Conservation (phyloP, 2,113 vertebrate species). For the Ursus arctos region DNA sequence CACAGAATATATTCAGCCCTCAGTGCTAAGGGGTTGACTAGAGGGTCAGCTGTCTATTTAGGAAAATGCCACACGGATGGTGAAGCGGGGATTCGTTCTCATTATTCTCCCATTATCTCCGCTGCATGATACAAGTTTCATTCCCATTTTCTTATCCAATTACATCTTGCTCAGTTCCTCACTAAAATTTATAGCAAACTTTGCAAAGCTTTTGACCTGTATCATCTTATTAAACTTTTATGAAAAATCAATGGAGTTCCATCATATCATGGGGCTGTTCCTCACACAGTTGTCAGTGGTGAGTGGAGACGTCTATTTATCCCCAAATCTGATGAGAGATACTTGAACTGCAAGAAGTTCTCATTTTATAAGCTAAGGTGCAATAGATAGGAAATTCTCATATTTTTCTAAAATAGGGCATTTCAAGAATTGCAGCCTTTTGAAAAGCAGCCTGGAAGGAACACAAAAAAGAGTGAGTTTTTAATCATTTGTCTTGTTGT, state of each 20-base stretch:
- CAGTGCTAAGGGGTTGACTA: not conserved
- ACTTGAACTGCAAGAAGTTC: conserved; percentile 29
- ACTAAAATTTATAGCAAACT: conserved; percentile 86
- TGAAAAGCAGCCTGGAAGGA: not conserved
- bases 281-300: conserved; percentile 78
- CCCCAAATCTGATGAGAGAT: conserved; percentile 60
- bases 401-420: not conserved
- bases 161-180: conserved; percentile 75
- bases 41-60: not conserved
- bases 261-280: conserved; percentile 79
- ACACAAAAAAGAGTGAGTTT: not conserved
- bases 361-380: not conserved
- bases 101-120: not conserved
- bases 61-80: not conserved
- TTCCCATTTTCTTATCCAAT: conserved; percentile 72
- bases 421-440: conserved; percentile 16
- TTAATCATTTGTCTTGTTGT: not conserved
- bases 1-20: no score
- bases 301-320: conserved; percentile 76
- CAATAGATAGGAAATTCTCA: not conserved
- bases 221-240: conserved; percentile 89
- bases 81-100: not conserved
- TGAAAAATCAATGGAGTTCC: conserved; percentile 89
- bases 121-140: not conserved
- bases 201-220: conserved; percentile 87